Base-by-base conservation (phyloP, 2,113 vertebrate species). In the Ameiurus melas region DNA sequence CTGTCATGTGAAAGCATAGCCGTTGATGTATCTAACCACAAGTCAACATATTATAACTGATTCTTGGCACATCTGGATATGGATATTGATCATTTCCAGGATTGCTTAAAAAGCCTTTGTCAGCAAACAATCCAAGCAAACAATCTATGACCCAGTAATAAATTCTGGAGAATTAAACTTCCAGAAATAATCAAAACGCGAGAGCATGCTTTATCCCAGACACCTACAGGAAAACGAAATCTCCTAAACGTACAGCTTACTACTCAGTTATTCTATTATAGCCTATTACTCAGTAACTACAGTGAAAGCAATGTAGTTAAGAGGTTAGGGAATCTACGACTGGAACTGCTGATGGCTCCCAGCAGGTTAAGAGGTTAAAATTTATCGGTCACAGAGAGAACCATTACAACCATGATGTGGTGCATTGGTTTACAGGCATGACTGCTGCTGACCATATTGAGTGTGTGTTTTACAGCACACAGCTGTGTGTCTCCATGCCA, bases 51-150 rank as follows among this genome's bases (percentile, higher is more conserved):
- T 51, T 43, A 83, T 60, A 30, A 51, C 62, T 53, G 71, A 70
- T 43, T 58, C 33, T 17, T 85, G 89, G 80, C 83, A 57, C 43
- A 88, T 89, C 64, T 88, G n/a, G n/a, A 33, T 64, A 73, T 71
- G 47, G 84, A 89, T 87, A 91, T 87, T 83, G 88, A 91, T 89
- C 57, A 75, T 73, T 78, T 85, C 68, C 68, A 62, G 25, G 80
- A 78, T 87, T 66, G 84, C 27, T 73, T 71, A 81, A 73, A 83
- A 84, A 83, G 8, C n/a, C 30, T 77, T 77, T 71, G 30, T 60
- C 83, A 83, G 47, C 58, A 66, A 51, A 51, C 9, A 51, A 51
- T 60, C 47, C n/a, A 86, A 77, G 25, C 78, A 83, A 83, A 36
- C 64, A 47, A 82, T 87, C n/a, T 82, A 43, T 22, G 8, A 47